phyloP scores from a whole-genome alignment of 2,797 vertebrate genomes.

The Acridotheres tristis region DNA sequence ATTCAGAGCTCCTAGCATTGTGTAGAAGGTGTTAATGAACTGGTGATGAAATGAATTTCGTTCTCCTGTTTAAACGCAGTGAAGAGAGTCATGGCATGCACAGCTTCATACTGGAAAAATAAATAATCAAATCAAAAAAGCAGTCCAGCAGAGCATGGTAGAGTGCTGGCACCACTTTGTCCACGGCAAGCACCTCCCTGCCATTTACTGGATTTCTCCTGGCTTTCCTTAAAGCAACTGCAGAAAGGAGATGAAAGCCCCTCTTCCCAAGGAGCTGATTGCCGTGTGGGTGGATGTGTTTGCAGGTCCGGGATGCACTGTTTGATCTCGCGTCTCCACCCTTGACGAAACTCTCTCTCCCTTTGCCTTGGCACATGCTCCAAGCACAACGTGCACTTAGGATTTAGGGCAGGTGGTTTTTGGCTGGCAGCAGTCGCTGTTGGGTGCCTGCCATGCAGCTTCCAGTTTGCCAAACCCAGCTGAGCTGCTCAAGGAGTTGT shows the following conservation, averaged over 20 bases:
- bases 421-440: neutral
- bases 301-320: neutral
- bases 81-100: neutral
- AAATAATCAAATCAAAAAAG: neutral
- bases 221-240: neutral
- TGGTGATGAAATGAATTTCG: neutral
- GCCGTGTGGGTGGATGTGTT: neutral
- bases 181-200: neutral
- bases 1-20: rapidly evolving
- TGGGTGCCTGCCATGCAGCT: neutral
- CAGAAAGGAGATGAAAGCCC: neutral
- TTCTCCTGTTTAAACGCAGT: neutral
- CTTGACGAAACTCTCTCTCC: neutral
- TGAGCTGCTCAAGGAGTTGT: neutral
- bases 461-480: neutral
- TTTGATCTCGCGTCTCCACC: neutral
- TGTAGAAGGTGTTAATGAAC: neutral
- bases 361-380: neutral
- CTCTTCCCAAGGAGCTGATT: neutral
- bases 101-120: neutral
- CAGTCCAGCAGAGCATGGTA: neutral
- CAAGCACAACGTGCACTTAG: neutral
- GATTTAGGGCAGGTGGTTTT: neutral
- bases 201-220: neutral
- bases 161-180: neutral